Evolutionary conservation across 2,113 vertebrate species (phyloP).

Genomic region (Sylvietta virens): DNA sequence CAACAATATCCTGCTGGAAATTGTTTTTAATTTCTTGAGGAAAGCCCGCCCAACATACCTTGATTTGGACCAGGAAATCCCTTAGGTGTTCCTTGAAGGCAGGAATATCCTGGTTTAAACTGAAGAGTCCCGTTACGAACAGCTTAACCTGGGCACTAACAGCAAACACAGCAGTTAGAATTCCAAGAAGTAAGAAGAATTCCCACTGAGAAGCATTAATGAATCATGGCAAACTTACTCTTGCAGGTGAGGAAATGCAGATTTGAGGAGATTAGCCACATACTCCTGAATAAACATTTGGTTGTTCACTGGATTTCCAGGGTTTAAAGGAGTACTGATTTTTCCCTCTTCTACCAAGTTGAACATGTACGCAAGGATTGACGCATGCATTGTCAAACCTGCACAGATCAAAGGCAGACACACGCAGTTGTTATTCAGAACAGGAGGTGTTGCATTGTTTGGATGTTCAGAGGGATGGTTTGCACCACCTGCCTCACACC

Average conservation of each 20-base stretch:
- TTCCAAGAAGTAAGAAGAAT: not conserved
- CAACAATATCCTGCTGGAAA: not conserved
- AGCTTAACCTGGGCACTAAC: slow-evolving; percentile 97
- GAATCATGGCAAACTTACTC: slow-evolving; percentile 78
- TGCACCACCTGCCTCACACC: not conserved
- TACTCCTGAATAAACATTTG: slow-evolving; percentile 97
- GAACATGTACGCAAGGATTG: slow-evolving; percentile 99
- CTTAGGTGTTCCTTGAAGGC: slow-evolving; percentile 98
- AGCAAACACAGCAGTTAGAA: slow-evolving; percentile 26
- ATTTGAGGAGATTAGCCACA: slow-evolving; percentile 97
- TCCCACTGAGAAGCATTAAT: not conserved
- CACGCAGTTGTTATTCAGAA: not conserved
- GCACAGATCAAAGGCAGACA: not conserved
- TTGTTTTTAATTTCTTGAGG: accelerated
- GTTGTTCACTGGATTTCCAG: slow-evolving; percentile 87
- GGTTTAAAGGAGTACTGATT: slow-evolving; percentile 88
- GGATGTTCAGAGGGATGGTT: not conserved
- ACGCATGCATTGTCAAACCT: slow-evolving; percentile 99
- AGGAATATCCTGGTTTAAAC: slow-evolving; percentile 99
- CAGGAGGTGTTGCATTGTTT: accelerated
- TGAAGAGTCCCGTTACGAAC: slow-evolving; percentile 98
- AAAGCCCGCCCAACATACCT: slow-evolving; percentile 71
- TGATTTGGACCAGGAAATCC: slow-evolving; percentile 98
- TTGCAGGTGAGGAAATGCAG: slow-evolving; percentile 96
- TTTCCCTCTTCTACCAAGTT: slow-evolving; percentile 98